Conservation (phyloP, 30 jellyfish, hydroid and myxozoan genomes). For the Turritopsis dohrnii region DNA sequence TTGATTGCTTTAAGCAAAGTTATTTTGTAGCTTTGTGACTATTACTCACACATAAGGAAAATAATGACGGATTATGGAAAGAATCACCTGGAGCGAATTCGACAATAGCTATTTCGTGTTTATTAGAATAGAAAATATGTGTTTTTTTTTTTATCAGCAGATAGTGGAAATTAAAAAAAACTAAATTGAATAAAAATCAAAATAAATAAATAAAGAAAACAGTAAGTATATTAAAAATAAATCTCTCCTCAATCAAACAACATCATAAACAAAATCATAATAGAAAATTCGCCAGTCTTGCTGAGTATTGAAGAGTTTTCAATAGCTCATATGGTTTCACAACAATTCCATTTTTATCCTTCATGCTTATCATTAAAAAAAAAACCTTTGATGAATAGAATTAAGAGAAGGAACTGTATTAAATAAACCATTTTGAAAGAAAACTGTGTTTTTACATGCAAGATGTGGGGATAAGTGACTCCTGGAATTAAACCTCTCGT, state of each 20-base stretch:
- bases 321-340: not conserved
- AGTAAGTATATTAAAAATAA: not conserved
- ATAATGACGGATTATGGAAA: not conserved
- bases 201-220: not conserved
- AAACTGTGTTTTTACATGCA: not conserved
- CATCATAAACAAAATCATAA: not conserved
- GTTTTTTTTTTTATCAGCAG: not conserved
- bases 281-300: not conserved
- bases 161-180: not conserved
- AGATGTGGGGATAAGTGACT: not conserved
- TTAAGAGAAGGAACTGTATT: not conserved
- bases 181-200: not conserved
- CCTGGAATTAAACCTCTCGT: not conserved
- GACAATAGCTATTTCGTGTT: slow-evolving; percentile 1
- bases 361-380: not conserved
- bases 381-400: not conserved
- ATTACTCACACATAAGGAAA: not conserved
- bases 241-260: not conserved
- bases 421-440: not conserved
- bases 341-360: not conserved
- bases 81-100: slow-evolving; percentile 10
- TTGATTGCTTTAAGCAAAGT: not conserved
- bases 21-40: not conserved
- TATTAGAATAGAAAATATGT: not conserved
- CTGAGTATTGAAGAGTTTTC: slow-evolving; percentile 3